These are phyloP conservation scores for Microctenopoma lineatum DNA, from an alignment of 2,797 vertebrate species.

Conservation along the genomic window DNA sequence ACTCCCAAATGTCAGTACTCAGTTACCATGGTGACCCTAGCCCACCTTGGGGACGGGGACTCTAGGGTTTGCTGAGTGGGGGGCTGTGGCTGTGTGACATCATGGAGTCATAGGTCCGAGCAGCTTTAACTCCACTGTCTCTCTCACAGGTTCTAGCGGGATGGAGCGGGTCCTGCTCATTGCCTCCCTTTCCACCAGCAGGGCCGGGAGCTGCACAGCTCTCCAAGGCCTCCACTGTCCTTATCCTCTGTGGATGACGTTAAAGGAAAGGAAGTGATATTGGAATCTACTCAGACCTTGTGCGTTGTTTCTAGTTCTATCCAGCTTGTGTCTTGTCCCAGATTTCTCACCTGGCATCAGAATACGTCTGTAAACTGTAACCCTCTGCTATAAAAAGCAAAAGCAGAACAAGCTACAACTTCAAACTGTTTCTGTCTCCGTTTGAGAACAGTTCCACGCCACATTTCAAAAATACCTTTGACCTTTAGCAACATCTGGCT, in stretches of 20 bases:
- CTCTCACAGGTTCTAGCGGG: constrained; percentile 59
- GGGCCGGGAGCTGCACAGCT: constrained; percentile 45
- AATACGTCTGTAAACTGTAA: neutral
- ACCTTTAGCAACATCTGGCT: neutral
- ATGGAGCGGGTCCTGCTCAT: constrained; percentile 61
- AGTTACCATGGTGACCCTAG: constrained; percentile 71
- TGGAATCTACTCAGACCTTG: constrained; percentile 13
- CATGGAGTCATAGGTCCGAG: constrained; percentile 84
- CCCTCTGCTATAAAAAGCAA: neutral
- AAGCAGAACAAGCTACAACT: neutral
- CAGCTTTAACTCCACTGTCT: constrained; percentile 62
- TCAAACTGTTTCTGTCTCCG: neutral
- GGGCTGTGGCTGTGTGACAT: constrained; percentile 85
- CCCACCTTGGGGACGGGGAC: constrained; percentile 77
- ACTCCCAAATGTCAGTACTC: constrained; percentile 38
- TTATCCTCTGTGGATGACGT: constrained; percentile 88
- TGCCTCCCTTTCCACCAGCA: constrained; percentile 39
- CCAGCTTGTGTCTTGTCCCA: neutral
- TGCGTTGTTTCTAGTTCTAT: neutral
- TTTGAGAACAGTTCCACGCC: too few species aligned
- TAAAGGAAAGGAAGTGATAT: constrained; percentile 77
- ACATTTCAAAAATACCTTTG: neutral
- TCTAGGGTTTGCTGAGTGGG: constrained; percentile 86
- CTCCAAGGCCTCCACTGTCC: constrained; percentile 60
- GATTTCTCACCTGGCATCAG: neutral